A percentile compares a stretch with the other conserved stretches of the same genome.
These are phyloP conservation scores for Ectemnius continuus DNA, from an alignment of 2,888 invertebrate genomes.

Conservation along the genomic window DNA sequence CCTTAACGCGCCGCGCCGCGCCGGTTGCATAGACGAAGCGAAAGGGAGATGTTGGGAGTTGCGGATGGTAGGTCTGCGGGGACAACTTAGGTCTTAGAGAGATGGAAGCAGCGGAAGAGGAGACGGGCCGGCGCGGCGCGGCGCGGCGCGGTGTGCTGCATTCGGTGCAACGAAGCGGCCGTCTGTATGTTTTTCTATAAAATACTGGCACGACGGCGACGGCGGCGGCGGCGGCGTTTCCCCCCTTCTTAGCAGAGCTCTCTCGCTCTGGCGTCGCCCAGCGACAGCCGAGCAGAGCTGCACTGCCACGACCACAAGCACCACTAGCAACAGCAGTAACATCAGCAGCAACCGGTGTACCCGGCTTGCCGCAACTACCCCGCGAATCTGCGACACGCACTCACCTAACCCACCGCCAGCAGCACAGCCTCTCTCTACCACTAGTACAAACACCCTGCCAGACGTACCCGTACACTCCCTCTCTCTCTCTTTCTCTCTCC, in stretches of 20 bases:
- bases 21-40: constrained; percentile 29
- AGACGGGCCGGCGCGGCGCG: not conserved
- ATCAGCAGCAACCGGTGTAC: constrained; percentile 8
- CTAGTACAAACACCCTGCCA: constrained; percentile 12
- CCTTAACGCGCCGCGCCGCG: too few relatives aligned
- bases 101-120: not conserved
- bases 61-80: not conserved
- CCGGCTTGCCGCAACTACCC: constrained; percentile 1
- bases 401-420: constrained; percentile 19
- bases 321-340: constrained; percentile 8
- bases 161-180: constrained; percentile 64
- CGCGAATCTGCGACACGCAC: constrained; percentile 41
- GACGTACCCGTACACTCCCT: not conserved
- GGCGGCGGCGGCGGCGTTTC: constrained; percentile 47
- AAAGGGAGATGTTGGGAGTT: constrained; percentile 16
- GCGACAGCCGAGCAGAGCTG: constrained; percentile 20
- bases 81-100: not conserved
- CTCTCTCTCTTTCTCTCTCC: not conserved
- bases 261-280: constrained; percentile 17
- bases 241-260: constrained; percentile 29
- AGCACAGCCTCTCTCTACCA: constrained; percentile 31
- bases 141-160: not conserved
- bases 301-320: constrained; percentile 19
- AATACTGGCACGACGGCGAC: too few relatives aligned
- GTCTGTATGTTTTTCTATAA: constrained; percentile 59